Evolutionary conservation across 2,113 vertebrate species (phyloP).

Genomic region (Perccottus glenii): DNA sequence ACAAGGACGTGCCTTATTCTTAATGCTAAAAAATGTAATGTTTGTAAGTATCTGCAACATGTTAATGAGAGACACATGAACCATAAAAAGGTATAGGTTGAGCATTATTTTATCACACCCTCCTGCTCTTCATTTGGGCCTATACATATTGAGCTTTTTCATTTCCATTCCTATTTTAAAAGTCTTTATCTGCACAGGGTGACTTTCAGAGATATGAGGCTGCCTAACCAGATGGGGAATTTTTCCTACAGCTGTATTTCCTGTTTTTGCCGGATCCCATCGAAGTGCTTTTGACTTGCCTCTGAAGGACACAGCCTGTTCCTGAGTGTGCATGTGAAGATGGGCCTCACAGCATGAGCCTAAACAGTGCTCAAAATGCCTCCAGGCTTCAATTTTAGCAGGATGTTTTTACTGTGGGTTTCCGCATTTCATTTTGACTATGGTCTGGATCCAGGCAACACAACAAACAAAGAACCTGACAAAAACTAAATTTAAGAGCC

Average conservation of each 20-base stretch:
- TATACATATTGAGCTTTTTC: slow-evolving; percentile 22
- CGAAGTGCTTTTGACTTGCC: slow-evolving; percentile 28
- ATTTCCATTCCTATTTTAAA: slow-evolving; percentile 13
- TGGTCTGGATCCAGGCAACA: neutral
- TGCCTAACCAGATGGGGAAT: slow-evolving; percentile 30
- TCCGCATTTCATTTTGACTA: slow-evolving; percentile 8
- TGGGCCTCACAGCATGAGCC: slow-evolving; percentile 10
- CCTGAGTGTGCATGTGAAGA: neutral
- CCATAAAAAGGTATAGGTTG: slow-evolving; percentile 6
- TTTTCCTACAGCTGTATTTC: slow-evolving; percentile 32
- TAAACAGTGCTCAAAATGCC: slow-evolving; percentile 30
- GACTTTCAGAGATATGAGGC: slow-evolving; percentile 46
- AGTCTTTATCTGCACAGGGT: slow-evolving; percentile 37
- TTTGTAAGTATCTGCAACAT: neutral
- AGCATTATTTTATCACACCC: slow-evolving; percentile 32
- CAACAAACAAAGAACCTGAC: neutral
- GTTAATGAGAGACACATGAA: neutral
- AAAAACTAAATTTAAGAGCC: neutral
- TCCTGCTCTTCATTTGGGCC: slow-evolving; percentile 33
- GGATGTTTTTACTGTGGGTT: slow-evolving; percentile 14
- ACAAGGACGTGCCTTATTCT: no score
- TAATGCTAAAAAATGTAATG: no score
- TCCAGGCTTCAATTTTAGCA: slow-evolving; percentile 17
- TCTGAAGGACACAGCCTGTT: slow-evolving; percentile 21
- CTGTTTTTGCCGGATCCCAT: slow-evolving; percentile 21